Conservation (phyloP, 2,888 invertebrate species). For the Ormyrus pomaceus region DNA sequence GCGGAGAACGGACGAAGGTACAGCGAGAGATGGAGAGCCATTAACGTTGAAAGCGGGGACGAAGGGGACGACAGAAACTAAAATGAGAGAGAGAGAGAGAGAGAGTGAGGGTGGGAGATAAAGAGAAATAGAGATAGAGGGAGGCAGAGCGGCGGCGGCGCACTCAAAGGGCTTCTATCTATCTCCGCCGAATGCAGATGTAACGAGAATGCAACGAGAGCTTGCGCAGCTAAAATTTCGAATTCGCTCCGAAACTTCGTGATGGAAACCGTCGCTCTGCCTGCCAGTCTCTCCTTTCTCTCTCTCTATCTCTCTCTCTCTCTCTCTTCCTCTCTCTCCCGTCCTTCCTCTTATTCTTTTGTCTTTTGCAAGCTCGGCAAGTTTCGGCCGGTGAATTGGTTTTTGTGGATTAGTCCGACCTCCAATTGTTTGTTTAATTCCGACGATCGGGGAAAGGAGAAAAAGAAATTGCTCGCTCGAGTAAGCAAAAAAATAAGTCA, state of each 20-base stretch:
- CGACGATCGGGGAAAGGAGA: neutral
- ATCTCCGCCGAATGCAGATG: neutral
- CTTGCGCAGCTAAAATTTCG: conserved; percentile 35
- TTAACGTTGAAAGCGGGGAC: too few species aligned
- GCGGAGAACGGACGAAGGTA: too few species aligned
- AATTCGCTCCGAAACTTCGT: conserved; percentile 23
- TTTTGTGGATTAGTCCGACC: too few species aligned
- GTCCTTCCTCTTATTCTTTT: neutral
- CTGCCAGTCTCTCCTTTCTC: neutral
- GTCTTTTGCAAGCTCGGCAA: too few species aligned
- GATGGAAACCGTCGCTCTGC: conserved; percentile 4
- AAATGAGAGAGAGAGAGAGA: neutral
- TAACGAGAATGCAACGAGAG: neutral
- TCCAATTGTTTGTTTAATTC: too few species aligned
- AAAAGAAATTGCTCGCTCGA: neutral
- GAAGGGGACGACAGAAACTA: neutral
- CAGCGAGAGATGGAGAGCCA: too few species aligned
- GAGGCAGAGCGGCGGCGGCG: neutral
- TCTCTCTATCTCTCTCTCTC: neutral
- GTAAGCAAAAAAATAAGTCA: too few species aligned
- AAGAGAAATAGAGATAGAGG: neutral
- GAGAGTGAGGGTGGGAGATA: neutral
- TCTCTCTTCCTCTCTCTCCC: neutral
- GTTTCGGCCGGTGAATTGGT: too few species aligned
- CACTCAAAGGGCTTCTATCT: conserved; percentile 8